Conservation (phyloP, 2,113 vertebrate species). For the Sinocyclocheilus grahami region DNA sequence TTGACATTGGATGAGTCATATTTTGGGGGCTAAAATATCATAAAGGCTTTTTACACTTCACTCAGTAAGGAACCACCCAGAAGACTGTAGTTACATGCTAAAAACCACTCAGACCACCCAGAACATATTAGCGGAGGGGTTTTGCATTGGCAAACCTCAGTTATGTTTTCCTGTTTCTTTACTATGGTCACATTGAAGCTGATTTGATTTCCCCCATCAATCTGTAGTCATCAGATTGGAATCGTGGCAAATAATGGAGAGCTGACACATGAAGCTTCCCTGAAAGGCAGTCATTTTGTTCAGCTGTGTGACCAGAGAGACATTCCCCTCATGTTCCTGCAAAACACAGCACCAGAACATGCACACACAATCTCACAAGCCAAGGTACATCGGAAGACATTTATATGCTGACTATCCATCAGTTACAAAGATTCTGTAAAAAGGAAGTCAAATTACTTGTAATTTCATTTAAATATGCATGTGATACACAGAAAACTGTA, state of each 20-base stretch:
- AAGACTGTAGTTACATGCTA: not conserved
- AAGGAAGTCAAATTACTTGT: too few species aligned
- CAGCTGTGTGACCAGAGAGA: constrained; percentile 81
- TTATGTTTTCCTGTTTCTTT: constrained; percentile 62
- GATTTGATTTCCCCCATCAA: constrained; percentile 24
- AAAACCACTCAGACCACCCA: not conserved
- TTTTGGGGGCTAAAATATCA: too few species aligned
- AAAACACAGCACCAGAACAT: constrained; percentile 76
- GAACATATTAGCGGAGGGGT: not conserved
- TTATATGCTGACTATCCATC: not conserved
- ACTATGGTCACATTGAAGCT: not conserved
- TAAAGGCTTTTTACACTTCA: too few species aligned
- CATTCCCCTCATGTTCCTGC: constrained; percentile 83
- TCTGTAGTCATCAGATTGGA: constrained; percentile 77
- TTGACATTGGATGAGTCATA: too few species aligned
- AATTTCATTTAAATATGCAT: not conserved
- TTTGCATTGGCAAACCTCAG: not conserved
- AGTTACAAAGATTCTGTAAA: too few species aligned
- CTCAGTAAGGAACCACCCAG: not conserved
- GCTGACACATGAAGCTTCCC: constrained; percentile 75
- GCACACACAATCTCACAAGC: constrained; percentile 59
- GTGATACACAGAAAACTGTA: not conserved
- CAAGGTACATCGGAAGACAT: constrained; percentile 69
- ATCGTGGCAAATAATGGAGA: constrained; percentile 82
- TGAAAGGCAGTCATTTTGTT: constrained; percentile 85